Evolutionary conservation across 2,797 vertebrate genomes (phyloP), one percentile per base, ranked within the genome.

Genomic region (Micrastur ruficollis): DNA sequence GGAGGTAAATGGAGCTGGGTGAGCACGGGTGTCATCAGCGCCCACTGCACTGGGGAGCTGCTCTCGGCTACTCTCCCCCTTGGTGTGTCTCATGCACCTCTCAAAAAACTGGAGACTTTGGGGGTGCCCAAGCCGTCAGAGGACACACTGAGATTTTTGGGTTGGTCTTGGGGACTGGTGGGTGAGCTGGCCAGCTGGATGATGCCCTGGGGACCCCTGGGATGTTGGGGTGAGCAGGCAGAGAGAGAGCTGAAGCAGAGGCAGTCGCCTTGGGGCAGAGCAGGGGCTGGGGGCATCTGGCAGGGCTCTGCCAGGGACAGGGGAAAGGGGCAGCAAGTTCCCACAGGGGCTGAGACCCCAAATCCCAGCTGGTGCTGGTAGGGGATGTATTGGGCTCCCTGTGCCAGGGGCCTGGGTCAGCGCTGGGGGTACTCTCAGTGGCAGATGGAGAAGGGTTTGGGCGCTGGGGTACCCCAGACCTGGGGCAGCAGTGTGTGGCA

Each of bases 121-220:
- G 8, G 19, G 25, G 6, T 62, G 23, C 49, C 47, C 25, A 49
- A 47, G 22, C 14, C 22, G 15, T 38, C 10, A 23, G 52, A n/a
- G 13, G 8, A 29, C 4, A 1, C 22, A 20, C 46, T 44, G 61
- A 44, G 27, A 19, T n/a, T 46, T 36, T 56, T 52, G 15, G 8
- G 21, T 47, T 3, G 12, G 32, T 22, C 32, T 40, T 5, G 38
- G 32, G 52, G 31, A 31, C 7, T 50, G 5, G 8, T 25, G 31
- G 25, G 25, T 20, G 31, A 66, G 29, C 12, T 1, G 2, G 27
- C 29, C 49, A 40, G 23, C 13, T 0, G 3, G 31, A 8, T 1
- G 7, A 10, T 19, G 22, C 21, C 21, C 26, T 42, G 32, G 22
- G 26, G 26, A 32, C 12, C 14, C 18, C 53, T 4, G 1, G 15